Conservation (phyloP, 2,888 invertebrate species). For the Euplexia lucipara region DNA sequence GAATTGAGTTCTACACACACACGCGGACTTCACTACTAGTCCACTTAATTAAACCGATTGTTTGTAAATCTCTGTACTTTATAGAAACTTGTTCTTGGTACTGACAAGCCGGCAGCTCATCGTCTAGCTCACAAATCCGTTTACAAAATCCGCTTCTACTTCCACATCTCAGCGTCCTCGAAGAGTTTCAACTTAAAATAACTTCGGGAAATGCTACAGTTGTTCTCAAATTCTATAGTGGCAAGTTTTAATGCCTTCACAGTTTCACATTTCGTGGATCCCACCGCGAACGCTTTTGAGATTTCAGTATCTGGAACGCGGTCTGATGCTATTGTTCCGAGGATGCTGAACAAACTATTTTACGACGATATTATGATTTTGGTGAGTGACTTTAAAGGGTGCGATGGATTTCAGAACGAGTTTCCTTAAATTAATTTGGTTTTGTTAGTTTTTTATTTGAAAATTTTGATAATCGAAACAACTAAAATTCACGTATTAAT, state of each 20-base stretch:
- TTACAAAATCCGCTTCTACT: slow-evolving; percentile 57
- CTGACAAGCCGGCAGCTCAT: slow-evolving; percentile 39
- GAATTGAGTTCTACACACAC: no score
- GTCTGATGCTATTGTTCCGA: slow-evolving; percentile 67
- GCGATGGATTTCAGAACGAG: background rate
- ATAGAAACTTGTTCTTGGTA: slow-evolving; percentile 42
- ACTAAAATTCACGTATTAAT: no score
- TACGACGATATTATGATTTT: slow-evolving; percentile 53
- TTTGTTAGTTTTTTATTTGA: no score
- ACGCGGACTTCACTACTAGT: no score
- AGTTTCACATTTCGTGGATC: slow-evolving; percentile 67
- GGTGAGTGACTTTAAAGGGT: slow-evolving; percentile 39
- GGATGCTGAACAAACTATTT: slow-evolving; percentile 65
- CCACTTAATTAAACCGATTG: slow-evolving; percentile 3
- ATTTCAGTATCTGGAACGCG: slow-evolving; percentile 69
- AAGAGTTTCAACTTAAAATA: slow-evolving; percentile 66
- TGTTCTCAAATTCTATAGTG: slow-evolving; percentile 77
- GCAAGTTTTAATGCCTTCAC: slow-evolving; percentile 79
- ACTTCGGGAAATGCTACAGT: slow-evolving; percentile 70
- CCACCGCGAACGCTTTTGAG: slow-evolving; percentile 67
- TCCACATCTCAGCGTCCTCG: slow-evolving; percentile 48
- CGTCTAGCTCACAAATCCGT: slow-evolving; percentile 56
- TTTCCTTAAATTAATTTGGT: slow-evolving; percentile 1
- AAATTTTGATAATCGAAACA: background rate
- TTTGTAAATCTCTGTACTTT: slow-evolving; percentile 24